Evolutionary conservation across 2,888 invertebrate genomes (phyloP).

Genomic region (Apocheima hispidaria): DNA sequence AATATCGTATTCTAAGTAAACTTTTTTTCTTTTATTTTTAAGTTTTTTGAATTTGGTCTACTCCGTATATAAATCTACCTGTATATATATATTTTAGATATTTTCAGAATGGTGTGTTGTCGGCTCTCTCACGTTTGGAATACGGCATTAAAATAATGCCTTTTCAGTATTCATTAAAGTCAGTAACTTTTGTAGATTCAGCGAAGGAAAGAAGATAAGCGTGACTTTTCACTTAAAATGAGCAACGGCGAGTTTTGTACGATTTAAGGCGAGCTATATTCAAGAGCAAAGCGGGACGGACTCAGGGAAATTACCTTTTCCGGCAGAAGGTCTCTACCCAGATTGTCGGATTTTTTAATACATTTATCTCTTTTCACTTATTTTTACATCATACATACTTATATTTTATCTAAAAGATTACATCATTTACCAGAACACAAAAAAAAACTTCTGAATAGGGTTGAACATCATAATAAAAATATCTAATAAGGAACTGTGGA

Average conservation of each 20-base stretch:
- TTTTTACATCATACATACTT: no score
- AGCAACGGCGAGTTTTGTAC: slow-evolving; percentile 29
- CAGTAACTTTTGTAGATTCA: slow-evolving; percentile 40
- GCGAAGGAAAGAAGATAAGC: slow-evolving; percentile 27
- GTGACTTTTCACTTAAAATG: slow-evolving; percentile 40
- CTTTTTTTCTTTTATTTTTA: no score
- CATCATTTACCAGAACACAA: no score
- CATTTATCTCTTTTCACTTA: no score
- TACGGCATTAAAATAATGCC: slow-evolving; percentile 10
- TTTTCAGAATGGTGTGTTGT: slow-evolving; percentile 58
- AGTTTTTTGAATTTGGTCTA: neutral
- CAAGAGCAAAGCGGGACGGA: slow-evolving; percentile 18
- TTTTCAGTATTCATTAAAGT: slow-evolving; percentile 17
- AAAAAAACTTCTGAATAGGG: no score
- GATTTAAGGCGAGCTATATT: slow-evolving; percentile 13
- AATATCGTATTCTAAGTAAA: no score
- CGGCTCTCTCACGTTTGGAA: slow-evolving; percentile 61
- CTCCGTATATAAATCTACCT: neutral
- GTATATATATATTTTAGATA: slow-evolving; percentile 55
- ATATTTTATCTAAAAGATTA: no score
- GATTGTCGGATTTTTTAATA: neutral
- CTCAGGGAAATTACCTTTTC: slow-evolving; percentile 29
- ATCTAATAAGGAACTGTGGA: no score
- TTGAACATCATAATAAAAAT: no score
- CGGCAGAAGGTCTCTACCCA: slow-evolving; percentile 14